These are phyloP conservation scores for Eulithis prunata DNA, from an alignment of 2,888 invertebrate genomes.

Conservation along the genomic window DNA sequence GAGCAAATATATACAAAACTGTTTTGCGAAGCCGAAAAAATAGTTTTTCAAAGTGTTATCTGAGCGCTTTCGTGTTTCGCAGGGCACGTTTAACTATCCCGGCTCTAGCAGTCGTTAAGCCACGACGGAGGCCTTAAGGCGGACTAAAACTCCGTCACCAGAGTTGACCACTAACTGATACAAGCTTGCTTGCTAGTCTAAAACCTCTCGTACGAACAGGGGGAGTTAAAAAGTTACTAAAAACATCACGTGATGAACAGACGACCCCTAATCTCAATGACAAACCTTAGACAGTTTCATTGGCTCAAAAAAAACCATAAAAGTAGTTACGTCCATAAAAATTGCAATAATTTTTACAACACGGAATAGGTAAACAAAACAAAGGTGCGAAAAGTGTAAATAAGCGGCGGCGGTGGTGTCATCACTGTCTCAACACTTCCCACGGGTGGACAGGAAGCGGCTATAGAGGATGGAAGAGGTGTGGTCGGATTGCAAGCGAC, in stretches of 20 bases:
- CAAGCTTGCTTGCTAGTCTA: too few species aligned
- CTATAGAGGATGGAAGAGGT: slow-evolving; percentile 32
- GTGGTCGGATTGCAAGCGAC: slow-evolving; percentile 30
- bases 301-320: background rate
- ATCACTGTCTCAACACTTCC: slow-evolving; percentile 47
- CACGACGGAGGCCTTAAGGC: too few species aligned
- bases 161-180: too few species aligned
- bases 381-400: slow-evolving; percentile 42
- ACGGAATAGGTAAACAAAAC: slow-evolving; percentile 10
- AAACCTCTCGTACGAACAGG: too few species aligned
- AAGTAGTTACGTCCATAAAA: slow-evolving; percentile 1
- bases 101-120: too few species aligned
- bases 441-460: slow-evolving; percentile 61
- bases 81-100: too few species aligned
- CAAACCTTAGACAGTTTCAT: background rate
- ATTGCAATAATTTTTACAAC: slow-evolving; percentile 9
- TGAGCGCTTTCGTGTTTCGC: too few species aligned
- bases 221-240: too few species aligned
- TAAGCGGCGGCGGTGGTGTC: slow-evolving; percentile 7
- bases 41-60: background rate
- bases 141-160: too few species aligned
- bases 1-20: background rate
- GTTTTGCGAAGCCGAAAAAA: slow-evolving; percentile 6
- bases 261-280: too few species aligned
- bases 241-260: too few species aligned